Base-by-base conservation (phyloP, 2,888 invertebrate species). In the Lucinisca nassula region DNA sequence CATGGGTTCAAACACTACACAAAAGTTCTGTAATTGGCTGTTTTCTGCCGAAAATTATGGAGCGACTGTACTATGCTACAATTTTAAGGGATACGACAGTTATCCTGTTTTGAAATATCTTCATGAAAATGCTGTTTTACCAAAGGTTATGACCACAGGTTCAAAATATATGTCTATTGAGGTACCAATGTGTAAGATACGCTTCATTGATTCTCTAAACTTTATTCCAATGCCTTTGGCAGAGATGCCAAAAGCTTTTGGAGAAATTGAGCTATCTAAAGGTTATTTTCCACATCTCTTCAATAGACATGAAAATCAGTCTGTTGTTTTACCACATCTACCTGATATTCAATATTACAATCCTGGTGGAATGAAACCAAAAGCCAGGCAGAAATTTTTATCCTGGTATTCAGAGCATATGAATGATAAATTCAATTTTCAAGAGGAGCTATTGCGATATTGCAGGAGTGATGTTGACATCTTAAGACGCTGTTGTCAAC, bases 241-340 rank as follows among this genome's bases (percentile, higher is more conserved):
- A n/a, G 55, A 82, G 12, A 76, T 91, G 61, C 90, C 88, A 12
- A 40, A 73, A 35, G 21, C 82, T 14, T 88, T 91, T 87, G 88
- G 87, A 4, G 83, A 83, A 21, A 67, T 51, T 6, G 89, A 88
- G 61, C 21, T 89, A 32, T 72, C 83, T 10, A 89, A 84, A 76
- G 89, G 89, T 14, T 84, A 89, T 67, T 89, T 86, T 55, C 89
- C 90, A 8, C 85, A 90, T 78, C 45, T 90, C 12, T 88, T 80
- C 74, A 88, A 90, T 38, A n/a, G 77, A 12, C 76, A 85, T 70
- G 84, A 87, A 72, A 89, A 86, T 72, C 78, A 89, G 51, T 38
- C 81, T 30, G 81, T 73, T 1, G 27, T 74, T 32, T 32, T 86
- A 55, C 17, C 37, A 40, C 74, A 86, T 58, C 76, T 89, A 21